phyloP scores from a whole-genome alignment of 2,888 invertebrate genomes.

The Cephus sareptanus region DNA sequence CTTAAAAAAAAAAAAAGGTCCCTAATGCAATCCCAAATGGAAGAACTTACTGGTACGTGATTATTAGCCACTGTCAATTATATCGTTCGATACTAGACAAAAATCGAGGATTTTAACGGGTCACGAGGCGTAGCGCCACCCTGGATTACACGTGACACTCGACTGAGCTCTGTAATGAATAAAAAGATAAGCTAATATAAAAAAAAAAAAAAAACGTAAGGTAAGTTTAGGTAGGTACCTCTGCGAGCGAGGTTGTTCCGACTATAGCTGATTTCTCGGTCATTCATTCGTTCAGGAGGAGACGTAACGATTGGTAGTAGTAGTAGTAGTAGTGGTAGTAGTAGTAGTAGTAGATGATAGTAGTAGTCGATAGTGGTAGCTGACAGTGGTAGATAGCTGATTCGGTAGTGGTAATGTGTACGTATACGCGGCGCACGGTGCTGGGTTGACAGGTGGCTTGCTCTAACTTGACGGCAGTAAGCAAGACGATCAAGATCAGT shows the following conservation, averaged over 20 bases:
- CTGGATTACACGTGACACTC: background rate
- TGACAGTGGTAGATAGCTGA: slow-evolving; percentile 60
- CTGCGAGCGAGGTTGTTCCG: slow-evolving; percentile 64
- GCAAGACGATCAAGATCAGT: slow-evolving; percentile 53
- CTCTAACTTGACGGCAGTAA: slow-evolving; percentile 64
- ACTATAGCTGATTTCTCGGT: slow-evolving; percentile 60
- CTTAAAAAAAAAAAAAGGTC: background rate
- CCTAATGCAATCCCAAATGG: background rate
- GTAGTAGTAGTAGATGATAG: slow-evolving; percentile 54
- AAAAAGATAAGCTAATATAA: slow-evolving; percentile 12
- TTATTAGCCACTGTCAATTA: background rate
- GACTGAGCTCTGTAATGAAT: slow-evolving; percentile 9
- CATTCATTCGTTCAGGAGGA: slow-evolving; percentile 59
- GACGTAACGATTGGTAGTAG: slow-evolving; percentile 61
- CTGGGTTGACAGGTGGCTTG: slow-evolving; percentile 63
- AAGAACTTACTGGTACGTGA: background rate
- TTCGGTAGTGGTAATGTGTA: slow-evolving; percentile 64
- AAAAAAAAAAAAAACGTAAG: slow-evolving; percentile 47
- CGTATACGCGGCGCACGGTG: slow-evolving; percentile 63
- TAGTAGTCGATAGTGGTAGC: slow-evolving; percentile 32
- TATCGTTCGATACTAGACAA: background rate
- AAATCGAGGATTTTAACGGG: background rate
- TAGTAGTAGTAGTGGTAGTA: slow-evolving; percentile 46
- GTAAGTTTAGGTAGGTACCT: slow-evolving; percentile 59
- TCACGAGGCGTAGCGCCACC: background rate